phyloP scores from a whole-genome alignment of 2,797 vertebrate genomes.

The Acomys russatus region DNA sequence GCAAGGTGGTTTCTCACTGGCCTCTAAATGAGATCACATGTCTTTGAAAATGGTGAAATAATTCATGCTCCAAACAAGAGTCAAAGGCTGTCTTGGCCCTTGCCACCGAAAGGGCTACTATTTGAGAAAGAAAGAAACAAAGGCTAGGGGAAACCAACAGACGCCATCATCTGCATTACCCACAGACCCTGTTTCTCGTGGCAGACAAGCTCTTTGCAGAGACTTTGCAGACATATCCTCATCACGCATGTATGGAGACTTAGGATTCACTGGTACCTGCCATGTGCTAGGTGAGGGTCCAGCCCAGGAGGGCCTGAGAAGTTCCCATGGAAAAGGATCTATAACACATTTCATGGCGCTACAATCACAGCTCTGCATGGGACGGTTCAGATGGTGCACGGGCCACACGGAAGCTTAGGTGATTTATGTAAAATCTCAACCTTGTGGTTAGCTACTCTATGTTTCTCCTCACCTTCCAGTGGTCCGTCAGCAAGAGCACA shows the following conservation, averaged over 20 bases:
- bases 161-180: background rate
- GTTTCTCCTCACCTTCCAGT: background rate
- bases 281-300: background rate
- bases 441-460: background rate
- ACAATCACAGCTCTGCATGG: background rate
- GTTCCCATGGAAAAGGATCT: background rate
- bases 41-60: constrained; percentile 3
- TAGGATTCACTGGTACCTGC: background rate
- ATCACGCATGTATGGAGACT: background rate
- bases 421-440: constrained; percentile 17
- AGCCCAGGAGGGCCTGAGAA: background rate
- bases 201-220: background rate
- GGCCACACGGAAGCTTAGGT: background rate
- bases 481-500: background rate
- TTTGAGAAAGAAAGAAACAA: constrained; percentile 46
- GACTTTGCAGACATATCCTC: background rate
- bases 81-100: background rate
- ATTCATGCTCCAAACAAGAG: constrained; percentile 1
- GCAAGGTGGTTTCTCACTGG: background rate
- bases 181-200: background rate
- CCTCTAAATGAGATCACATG: background rate
- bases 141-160: background rate
- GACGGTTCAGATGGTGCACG: background rate
- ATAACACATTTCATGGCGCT: background rate
- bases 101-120: background rate